Evolutionary conservation across 2,113 vertebrate genomes (phyloP).

Genomic region (Promerops cafer): DNA sequence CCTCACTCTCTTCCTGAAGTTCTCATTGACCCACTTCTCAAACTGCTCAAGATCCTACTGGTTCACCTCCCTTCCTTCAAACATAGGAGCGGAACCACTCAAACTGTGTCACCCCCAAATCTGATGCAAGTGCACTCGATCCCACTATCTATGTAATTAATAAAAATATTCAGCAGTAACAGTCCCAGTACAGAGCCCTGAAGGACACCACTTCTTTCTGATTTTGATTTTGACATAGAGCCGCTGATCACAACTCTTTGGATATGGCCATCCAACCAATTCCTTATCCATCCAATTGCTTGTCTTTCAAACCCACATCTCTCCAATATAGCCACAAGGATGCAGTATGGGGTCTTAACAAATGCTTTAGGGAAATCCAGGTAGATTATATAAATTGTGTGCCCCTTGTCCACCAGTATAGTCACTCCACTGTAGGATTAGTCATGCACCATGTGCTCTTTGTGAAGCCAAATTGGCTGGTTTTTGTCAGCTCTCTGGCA

Average conservation of each 20-base stretch:
- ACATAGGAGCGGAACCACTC: fast-evolving
- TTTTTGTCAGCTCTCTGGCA: neutral
- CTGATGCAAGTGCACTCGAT: neutral
- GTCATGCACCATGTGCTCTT: neutral
- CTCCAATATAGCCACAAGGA: neutral
- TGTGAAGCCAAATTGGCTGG: neutral
- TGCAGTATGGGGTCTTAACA: neutral
- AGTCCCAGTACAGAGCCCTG: neutral
- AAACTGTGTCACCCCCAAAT: neutral
- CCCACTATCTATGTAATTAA: neutral
- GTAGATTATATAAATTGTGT: neutral
- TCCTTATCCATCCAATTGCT: neutral
- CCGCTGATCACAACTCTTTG: fast-evolving
- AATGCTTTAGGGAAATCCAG: neutral
- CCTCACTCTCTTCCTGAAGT: neutral
- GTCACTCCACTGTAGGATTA: neutral
- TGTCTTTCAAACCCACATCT: neutral
- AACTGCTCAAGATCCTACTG: neutral
- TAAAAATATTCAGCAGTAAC: neutral
- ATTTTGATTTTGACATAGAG: neutral
- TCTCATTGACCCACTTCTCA: neutral
- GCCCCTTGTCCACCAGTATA: neutral
- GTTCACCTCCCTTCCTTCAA: neutral
- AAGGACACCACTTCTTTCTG: neutral
- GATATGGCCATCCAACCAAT: neutral